phyloP scores from a whole-genome alignment of 2,888 invertebrate genomes.

The Drosophila yooni region DNA sequence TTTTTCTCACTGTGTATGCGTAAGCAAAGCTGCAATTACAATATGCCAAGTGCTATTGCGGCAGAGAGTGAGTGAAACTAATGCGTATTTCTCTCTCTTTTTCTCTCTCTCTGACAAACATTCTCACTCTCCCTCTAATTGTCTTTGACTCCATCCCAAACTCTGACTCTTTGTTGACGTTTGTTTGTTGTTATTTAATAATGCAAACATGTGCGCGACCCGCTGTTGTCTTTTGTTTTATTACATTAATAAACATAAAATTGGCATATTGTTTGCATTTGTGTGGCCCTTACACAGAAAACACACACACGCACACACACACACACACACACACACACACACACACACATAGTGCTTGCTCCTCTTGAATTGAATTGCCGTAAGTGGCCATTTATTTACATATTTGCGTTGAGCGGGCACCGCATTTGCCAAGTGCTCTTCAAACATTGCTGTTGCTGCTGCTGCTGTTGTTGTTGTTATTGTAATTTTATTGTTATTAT shows the following conservation, averaged over 20 bases:
- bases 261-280: constrained; percentile 68
- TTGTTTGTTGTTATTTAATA: constrained; percentile 62
- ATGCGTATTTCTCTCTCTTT: constrained; percentile 20
- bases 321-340: constrained; percentile 3
- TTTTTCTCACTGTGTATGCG: constrained; percentile 34
- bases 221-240: constrained; percentile 67
- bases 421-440: constrained; percentile 67
- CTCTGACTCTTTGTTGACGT: constrained; percentile 1
- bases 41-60: constrained; percentile 66
- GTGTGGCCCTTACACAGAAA: constrained; percentile 35
- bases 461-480: constrained; percentile 29
- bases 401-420: constrained; percentile 72
- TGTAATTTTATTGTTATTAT: constrained; percentile 76
- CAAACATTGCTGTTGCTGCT: constrained; percentile 47
- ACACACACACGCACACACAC: background rate
- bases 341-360: background rate
- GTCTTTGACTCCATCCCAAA: constrained; percentile 1
- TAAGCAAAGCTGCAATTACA: constrained; percentile 72
- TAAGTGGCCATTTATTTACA: constrained; percentile 81
- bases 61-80: constrained; percentile 33
- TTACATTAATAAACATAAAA: constrained; percentile 73
- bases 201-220: constrained; percentile 55
- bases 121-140: background rate
- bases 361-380: constrained; percentile 68
- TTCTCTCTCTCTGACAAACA: background rate